Evolutionary conservation across 2,888 invertebrate genomes (phyloP).

Genomic region (Campoplex capitator): DNA sequence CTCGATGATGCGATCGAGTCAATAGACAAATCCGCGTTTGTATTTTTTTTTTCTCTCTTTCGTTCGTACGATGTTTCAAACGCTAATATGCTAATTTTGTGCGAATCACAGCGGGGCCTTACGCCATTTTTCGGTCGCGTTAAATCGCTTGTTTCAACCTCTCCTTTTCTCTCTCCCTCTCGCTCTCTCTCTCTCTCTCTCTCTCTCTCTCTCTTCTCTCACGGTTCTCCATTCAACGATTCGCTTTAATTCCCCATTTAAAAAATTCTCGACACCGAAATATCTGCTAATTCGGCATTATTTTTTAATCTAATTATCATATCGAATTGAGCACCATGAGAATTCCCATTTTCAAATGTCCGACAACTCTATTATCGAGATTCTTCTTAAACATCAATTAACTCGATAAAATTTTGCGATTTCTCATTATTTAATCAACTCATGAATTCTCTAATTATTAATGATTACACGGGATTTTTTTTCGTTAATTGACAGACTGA

Average conservation of each 20-base stretch:
- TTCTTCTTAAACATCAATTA: background rate
- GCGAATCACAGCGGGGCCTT: constrained; percentile 77
- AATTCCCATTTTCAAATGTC: constrained; percentile 3
- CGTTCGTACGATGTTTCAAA: constrained; percentile 1
- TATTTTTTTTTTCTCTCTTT: background rate
- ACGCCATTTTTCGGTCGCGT: constrained; percentile 76
- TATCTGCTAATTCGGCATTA: constrained; percentile 44
- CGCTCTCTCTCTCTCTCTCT: constrained; percentile 33
- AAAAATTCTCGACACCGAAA: constrained; percentile 11
- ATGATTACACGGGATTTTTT: background rate
- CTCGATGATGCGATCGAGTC: constrained; percentile 13
- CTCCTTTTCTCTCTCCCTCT: constrained; percentile 60
- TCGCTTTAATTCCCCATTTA: constrained; percentile 26
- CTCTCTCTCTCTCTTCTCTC: constrained; percentile 64
- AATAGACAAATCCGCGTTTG: constrained; percentile 1
- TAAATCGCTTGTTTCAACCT: constrained; percentile 76
- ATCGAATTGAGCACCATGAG: background rate
- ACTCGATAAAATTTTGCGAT: constrained; percentile 7
- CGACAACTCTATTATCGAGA: constrained; percentile 27
- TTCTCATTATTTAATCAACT: background rate
- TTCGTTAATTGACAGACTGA: background rate
- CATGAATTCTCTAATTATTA: constrained; percentile 1
- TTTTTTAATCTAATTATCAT: constrained; percentile 21
- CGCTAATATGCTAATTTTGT: constrained; percentile 78
- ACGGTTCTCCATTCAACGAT: constrained; percentile 64